A percentile compares a stretch with the other conserved stretches of the same genome.
Evolutionary conservation across 2,888 invertebrate genomes (phyloP).

Genomic region (Agrochola litura): DNA sequence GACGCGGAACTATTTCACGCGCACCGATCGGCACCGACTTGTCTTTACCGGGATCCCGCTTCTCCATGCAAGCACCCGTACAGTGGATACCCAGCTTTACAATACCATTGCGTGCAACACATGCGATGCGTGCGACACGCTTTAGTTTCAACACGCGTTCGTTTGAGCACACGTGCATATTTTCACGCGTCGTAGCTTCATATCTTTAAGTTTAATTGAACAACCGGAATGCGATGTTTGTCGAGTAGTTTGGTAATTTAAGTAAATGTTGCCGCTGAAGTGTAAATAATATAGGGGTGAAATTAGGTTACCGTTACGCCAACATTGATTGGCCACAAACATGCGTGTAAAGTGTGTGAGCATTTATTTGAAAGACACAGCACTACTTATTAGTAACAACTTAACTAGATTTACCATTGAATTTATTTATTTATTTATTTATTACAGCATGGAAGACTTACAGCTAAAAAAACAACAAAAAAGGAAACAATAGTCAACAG

Average conservation of each 20-base stretch:
- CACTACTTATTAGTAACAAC: background rate
- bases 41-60: background rate
- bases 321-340: constrained; percentile 3
- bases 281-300: constrained; percentile 22
- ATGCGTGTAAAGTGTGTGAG: background rate
- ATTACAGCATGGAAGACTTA: too few relatives aligned
- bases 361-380: too few relatives aligned
- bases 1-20: background rate
- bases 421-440: too few relatives aligned
- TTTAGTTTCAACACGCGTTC: constrained; percentile 34
- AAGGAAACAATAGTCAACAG: too few relatives aligned
- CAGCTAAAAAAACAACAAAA: too few relatives aligned
- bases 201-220: constrained; percentile 59
- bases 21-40: background rate
- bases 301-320: constrained; percentile 13
- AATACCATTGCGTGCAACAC: constrained; percentile 48
- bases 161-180: constrained; percentile 45
- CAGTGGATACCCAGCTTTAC: background rate
- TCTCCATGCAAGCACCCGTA: background rate
- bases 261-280: constrained; percentile 5
- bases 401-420: background rate
- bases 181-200: constrained; percentile 51
- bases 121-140: constrained; percentile 37
- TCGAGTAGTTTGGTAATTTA: constrained; percentile 14
- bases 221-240: constrained; percentile 42